Base-by-base conservation (phyloP, 2,113 vertebrate species). In the Todiramphus saurophagus region DNA sequence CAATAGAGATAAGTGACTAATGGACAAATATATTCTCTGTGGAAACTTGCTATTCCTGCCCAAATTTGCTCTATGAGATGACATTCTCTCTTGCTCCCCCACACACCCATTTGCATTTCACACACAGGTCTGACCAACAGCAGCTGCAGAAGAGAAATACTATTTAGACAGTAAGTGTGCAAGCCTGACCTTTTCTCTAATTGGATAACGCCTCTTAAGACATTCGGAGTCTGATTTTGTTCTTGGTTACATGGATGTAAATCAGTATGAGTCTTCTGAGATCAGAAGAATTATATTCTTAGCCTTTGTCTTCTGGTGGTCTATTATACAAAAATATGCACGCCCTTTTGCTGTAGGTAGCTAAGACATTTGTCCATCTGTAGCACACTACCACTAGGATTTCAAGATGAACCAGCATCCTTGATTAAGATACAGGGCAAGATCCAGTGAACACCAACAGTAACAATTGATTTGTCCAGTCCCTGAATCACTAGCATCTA, bases 101-200 rank as follows among this genome's bases (percentile, higher is more conserved):
- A 76, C 46, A 73, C 0, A 0, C 15, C 7, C 20, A 92, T 91
- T 93, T 88, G 72, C 87, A 90, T 95, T 95, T 93, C 85, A 88
- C 68, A 58, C 50, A 93, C 31, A 59, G 35, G n/a, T 80, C 78
- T 90, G 96, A 94, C 91, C 89, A 95, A 83, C 50, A 85, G 87
- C 35, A 88, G 68, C 67, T 67, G 78, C 69, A 43, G 53, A 82
- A 90, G 35, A 85, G 18, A 90, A 94, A 91, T 70, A 91, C 44
- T 83, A n/a, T 84, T 88, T 87, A 93, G 82, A 88, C 7, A 30
- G 64, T 63, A 92, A 81, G 94, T 78, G 69, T 87, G 80, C 86
- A 92, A 94, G 89, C 43, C 41, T 8, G 63, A 83, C 95, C 93
- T 96, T 96, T 95, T 87, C 85, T 94, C 44, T 92, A 85, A 90